phyloP scores from a whole-genome alignment of 2,113 vertebrate genomes.

The Chinchilla lanigera region DNA sequence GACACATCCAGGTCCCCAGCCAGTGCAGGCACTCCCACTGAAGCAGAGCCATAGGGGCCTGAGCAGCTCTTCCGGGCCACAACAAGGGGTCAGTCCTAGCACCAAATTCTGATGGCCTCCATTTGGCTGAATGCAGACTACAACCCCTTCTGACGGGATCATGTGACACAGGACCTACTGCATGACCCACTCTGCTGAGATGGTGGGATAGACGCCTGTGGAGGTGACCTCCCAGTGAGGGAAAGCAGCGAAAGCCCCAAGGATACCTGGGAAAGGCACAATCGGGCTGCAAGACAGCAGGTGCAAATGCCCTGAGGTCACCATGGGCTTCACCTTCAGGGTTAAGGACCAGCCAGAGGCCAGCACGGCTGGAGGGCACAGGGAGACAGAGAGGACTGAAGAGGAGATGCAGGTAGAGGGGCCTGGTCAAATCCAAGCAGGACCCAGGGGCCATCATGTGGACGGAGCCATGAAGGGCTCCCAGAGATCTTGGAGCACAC shows the following conservation, averaged over 20 bases:
- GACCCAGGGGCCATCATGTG: fast-evolving
- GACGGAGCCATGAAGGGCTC: background rate
- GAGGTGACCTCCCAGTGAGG: background rate
- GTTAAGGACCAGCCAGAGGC: background rate
- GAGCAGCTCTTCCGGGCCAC: background rate
- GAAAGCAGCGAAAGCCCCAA: background rate
- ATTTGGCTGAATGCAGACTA: background rate
- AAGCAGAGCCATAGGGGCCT: background rate
- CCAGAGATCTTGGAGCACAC: background rate
- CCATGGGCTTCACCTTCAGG: background rate
- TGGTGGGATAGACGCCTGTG: background rate
- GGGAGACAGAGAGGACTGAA: fast-evolving
- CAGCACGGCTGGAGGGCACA: background rate
- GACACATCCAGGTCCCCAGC: background rate
- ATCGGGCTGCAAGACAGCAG: background rate
- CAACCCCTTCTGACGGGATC: background rate
- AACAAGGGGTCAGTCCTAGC: background rate
- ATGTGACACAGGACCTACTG: background rate
- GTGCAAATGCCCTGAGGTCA: background rate
- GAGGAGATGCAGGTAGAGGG: background rate
- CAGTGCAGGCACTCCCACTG: background rate
- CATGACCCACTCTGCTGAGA: background rate
- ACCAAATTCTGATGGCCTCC: background rate
- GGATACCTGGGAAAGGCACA: background rate
- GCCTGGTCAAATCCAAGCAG: background rate